phyloP scores from a whole-genome alignment of 2,797 vertebrate genomes.

The Peromyscus aztecus region DNA sequence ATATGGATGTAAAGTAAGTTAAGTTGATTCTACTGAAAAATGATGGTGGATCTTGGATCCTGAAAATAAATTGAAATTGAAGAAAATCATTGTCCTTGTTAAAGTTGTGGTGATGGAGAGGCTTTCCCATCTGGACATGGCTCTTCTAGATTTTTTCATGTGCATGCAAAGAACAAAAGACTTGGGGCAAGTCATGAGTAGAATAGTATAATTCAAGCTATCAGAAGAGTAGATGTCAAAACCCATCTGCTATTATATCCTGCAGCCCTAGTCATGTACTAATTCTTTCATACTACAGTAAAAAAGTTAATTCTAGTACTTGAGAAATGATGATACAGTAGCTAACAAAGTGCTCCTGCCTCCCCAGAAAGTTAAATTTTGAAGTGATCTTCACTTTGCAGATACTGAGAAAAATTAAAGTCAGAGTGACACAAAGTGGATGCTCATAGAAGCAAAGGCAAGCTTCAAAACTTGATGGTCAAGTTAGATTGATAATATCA shows the following conservation, averaged over 20 bases:
- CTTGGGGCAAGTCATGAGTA: background rate
- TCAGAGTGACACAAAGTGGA: background rate
- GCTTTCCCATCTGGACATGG: background rate
- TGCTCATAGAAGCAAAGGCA: background rate
- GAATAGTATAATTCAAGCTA: background rate
- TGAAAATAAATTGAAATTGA: background rate
- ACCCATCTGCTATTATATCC: background rate
- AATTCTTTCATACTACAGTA: background rate
- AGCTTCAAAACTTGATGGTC: background rate
- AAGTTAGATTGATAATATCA: background rate
- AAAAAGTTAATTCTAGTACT: background rate
- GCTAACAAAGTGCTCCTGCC: background rate
- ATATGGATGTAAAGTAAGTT: background rate
- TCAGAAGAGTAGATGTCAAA: background rate
- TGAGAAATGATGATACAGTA: background rate
- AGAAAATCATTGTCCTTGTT: conserved; percentile 12
- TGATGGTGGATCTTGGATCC: background rate
- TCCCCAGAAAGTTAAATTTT: background rate
- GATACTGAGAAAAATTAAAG: background rate
- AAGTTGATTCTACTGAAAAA: background rate
- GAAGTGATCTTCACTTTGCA: background rate
- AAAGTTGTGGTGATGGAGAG: background rate
- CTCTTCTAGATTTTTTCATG: background rate
- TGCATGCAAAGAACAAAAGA: background rate
- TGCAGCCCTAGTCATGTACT: background rate